Evolutionary conservation across 2,113 vertebrate species (phyloP).

Genomic region (Seriola aureovittata): DNA sequence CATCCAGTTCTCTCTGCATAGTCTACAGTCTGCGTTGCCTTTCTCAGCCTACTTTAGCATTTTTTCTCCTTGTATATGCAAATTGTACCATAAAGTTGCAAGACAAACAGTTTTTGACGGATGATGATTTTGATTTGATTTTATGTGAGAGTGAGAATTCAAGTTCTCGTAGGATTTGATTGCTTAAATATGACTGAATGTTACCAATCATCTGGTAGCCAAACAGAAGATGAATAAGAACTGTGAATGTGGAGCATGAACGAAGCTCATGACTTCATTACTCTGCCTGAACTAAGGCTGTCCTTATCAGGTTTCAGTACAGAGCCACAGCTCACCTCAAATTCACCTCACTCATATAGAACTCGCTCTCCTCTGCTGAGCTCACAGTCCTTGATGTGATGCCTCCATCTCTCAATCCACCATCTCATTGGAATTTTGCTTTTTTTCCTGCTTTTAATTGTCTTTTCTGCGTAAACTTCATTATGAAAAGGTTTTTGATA

Average conservation of each 20-base stretch:
- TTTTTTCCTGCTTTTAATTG: neutral
- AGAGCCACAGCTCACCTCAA: slow-evolving; percentile 26
- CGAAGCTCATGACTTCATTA: slow-evolving; percentile 5
- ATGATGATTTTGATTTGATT: neutral
- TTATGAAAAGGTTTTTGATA: neutral
- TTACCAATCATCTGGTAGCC: neutral
- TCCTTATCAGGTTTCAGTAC: slow-evolving; percentile 16
- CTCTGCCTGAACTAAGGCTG: neutral
- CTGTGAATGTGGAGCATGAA: slow-evolving; percentile 8
- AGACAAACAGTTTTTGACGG: neutral
- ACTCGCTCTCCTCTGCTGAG: neutral
- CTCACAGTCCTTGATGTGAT: neutral
- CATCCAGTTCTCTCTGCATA: slow-evolving; percentile 13
- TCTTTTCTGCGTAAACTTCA: neutral
- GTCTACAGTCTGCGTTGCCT: neutral
- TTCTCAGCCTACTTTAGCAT: neutral
- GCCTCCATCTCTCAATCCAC: neutral
- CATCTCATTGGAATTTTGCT: neutral
- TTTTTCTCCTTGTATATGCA: neutral
- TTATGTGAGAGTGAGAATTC: neutral
- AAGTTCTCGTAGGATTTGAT: slow-evolving; percentile 8
- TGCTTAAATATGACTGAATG: neutral
- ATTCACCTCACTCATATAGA: slow-evolving; percentile 8
- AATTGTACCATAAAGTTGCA: slow-evolving; percentile 7
- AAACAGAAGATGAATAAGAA: neutral